Evolutionary conservation across 2,888 invertebrate genomes (phyloP).

Genomic region (Endomychus coccineus): DNA sequence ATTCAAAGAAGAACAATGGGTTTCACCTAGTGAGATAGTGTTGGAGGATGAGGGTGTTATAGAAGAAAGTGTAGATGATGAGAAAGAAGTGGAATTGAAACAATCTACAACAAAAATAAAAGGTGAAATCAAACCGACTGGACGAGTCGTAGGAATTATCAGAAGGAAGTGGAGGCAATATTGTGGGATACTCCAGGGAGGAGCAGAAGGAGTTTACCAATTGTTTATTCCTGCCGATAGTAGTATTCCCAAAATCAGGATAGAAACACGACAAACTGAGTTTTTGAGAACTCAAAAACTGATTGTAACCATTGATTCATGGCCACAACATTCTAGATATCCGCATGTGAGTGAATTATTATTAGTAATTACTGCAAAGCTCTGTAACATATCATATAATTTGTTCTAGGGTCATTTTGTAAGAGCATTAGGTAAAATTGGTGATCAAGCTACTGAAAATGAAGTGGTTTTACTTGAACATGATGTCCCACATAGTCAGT

Average conservation of each 20-base stretch:
- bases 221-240: conserved; percentile 92
- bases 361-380: too few species aligned
- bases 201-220: conserved; percentile 57
- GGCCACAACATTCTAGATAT: conserved; percentile 90
- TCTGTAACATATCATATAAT: conserved; percentile 4
- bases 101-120: conserved; percentile 27
- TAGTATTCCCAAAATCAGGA: conserved; percentile 87
- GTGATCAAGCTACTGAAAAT: conserved; percentile 93
- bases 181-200: conserved; percentile 86
- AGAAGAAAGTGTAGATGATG: conserved; percentile 58
- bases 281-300: conserved; percentile 76
- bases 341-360: conserved; percentile 60
- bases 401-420: conserved; percentile 81
- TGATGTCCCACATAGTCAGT: conserved; percentile 92
- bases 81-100: conserved; percentile 51
- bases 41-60: conserved; percentile 64
- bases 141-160: conserved; percentile 87
- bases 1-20: conserved; percentile 84
- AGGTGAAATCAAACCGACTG: conserved; percentile 54
- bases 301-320: conserved; percentile 91
- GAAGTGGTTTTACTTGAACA: conserved; percentile 93
- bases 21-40: conserved; percentile 78
- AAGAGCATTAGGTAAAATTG: conserved; percentile 81
- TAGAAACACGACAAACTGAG: conserved; percentile 89
- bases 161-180: conserved; percentile 96